Evolutionary conservation across 2,888 invertebrate species (phyloP).

Genomic region (Nomada ferruginata): DNA sequence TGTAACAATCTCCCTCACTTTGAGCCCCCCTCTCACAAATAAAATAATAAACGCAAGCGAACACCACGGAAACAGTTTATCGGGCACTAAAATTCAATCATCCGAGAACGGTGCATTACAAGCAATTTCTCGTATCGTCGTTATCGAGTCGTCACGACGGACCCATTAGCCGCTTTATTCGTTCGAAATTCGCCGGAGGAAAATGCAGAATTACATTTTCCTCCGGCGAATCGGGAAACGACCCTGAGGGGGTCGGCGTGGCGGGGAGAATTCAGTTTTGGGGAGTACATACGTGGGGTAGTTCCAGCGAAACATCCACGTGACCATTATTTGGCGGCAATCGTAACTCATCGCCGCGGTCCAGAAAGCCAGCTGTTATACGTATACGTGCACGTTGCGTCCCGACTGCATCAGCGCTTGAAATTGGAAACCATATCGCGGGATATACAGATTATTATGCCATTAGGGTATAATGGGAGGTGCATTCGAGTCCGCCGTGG

Average conservation of each 20-base stretch:
- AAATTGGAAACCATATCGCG: slow-evolving; percentile 77
- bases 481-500: slow-evolving; percentile 63
- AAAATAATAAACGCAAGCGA: neutral
- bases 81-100: slow-evolving; percentile 23
- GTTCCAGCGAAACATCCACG: slow-evolving; percentile 62
- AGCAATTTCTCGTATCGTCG: slow-evolving; percentile 24
- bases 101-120: neutral
- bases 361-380: slow-evolving; percentile 65
- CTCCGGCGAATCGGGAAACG: slow-evolving; percentile 50
- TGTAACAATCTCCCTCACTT: too few relatives aligned
- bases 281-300: slow-evolving; percentile 20
- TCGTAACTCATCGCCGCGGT: slow-evolving; percentile 64
- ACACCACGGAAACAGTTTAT: neutral
- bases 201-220: slow-evolving; percentile 50
- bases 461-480: slow-evolving; percentile 74
- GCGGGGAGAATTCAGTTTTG: slow-evolving; percentile 49
- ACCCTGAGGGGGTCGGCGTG: slow-evolving; percentile 24
- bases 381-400: slow-evolving; percentile 47
- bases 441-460: slow-evolving; percentile 78
- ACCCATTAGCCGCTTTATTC: slow-evolving; percentile 39
- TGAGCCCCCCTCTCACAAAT: neutral
- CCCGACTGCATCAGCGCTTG: slow-evolving; percentile 71
- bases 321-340: slow-evolving; percentile 66
- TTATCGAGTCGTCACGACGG: slow-evolving; percentile 2
- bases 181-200: slow-evolving; percentile 29